Percentiles rank a stretch among this genome's conserved stretches.
Evolutionary conservation across 1,140 invertebrate species (phyloP).

Genomic region (Polypedilum pembai): DNA sequence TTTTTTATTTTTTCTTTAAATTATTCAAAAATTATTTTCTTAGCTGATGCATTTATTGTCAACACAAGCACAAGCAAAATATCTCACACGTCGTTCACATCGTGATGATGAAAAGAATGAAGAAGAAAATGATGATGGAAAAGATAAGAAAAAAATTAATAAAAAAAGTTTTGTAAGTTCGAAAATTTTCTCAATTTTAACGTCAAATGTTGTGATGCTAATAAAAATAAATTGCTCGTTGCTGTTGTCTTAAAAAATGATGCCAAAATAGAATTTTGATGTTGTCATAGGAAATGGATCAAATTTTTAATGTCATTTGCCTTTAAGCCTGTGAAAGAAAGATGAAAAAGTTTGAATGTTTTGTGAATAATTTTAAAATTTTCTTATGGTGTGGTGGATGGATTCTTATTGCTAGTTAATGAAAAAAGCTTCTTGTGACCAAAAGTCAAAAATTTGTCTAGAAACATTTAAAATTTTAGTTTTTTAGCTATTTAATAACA

Average conservation of each 20-base stretch:
- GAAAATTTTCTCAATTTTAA: neutral
- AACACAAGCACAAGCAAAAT: constrained; percentile 35
- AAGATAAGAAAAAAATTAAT: neutral
- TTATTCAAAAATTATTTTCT: neutral
- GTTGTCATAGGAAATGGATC: neutral
- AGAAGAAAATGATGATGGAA: neutral
- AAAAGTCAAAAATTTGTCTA: too few species aligned
- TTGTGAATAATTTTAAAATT: too few species aligned
- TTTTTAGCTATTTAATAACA: too few species aligned
- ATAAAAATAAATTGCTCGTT: neutral
- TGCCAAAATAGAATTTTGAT: neutral
- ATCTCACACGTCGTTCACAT: constrained; percentile 25
- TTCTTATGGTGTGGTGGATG: too few species aligned
- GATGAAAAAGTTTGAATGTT: too few species aligned
- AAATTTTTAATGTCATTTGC: too few species aligned
- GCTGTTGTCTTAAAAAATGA: neutral
- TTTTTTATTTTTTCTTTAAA: neutral
- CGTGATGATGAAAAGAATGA: neutral
- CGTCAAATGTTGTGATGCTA: too few species aligned
- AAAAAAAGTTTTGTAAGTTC: constrained; percentile 24
- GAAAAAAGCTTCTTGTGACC: too few species aligned
- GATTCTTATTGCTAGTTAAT: too few species aligned
- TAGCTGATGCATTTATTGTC: constrained; percentile 38
- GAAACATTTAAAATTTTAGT: too few species aligned
- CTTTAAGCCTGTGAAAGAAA: too few species aligned